A percentile compares a stretch with the other conserved stretches of the same genome.
phyloP scores from a whole-genome alignment of 2,113 vertebrate species.

The Drymodes brunneopygia region DNA sequence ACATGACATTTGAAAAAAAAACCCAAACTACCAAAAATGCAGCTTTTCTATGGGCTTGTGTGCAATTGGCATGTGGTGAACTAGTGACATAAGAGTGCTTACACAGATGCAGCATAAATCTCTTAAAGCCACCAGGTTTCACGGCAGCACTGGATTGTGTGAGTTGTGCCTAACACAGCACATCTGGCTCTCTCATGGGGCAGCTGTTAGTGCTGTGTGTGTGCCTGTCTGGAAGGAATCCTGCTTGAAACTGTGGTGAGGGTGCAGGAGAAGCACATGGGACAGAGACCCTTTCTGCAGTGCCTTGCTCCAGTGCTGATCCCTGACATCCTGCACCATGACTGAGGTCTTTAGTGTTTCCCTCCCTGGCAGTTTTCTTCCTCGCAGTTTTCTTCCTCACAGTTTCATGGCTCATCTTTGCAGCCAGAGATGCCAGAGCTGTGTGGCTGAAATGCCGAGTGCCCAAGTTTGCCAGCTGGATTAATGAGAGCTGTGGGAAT shows the following conservation, averaged over 20 bases:
- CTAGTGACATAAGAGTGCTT: not conserved
- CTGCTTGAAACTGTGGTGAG: accelerated
- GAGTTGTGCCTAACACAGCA: not conserved
- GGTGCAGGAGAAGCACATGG: accelerated
- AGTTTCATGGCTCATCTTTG: not conserved
- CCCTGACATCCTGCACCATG: not conserved
- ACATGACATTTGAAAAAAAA: not conserved
- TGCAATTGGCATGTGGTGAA: not conserved
- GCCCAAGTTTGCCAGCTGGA: not conserved
- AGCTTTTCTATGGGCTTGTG: not conserved
- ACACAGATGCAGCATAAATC: not conserved
- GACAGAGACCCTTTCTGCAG: not conserved
- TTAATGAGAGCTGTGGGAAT: not conserved
- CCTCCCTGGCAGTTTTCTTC: not conserved
- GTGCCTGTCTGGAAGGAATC: not conserved
- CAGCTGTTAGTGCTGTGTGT: not conserved
- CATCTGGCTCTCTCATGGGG: not conserved
- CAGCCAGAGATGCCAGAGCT: not conserved
- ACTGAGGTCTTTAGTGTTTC: not conserved
- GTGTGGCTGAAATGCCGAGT: not conserved
- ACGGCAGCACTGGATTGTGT: not conserved
- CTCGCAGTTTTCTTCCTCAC: not conserved
- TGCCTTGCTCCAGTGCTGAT: not conserved
- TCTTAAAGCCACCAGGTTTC: not conserved
- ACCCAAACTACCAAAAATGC: not conserved